Evolutionary conservation across 2,888 invertebrate genomes (phyloP).

Genomic region (Odontocerum albicorne): DNA sequence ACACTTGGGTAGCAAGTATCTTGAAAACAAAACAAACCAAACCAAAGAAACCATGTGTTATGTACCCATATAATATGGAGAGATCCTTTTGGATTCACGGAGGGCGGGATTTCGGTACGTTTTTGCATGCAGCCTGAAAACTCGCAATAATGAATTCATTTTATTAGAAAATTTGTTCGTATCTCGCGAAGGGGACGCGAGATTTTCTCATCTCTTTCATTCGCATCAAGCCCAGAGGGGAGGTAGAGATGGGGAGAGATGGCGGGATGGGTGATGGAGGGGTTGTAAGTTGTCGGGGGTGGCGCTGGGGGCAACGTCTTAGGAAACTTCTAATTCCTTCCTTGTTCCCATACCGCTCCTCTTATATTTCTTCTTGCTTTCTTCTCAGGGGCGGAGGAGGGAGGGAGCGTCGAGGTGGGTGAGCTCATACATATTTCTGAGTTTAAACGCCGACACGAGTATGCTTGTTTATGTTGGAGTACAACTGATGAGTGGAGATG

Average conservation of each 20-base stretch:
- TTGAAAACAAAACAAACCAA: too few species aligned
- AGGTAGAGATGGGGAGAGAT: constrained; percentile 41
- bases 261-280: constrained; percentile 36
- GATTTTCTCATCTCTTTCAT: constrained; percentile 20
- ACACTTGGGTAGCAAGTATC: too few species aligned
- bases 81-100: too few species aligned
- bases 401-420: constrained; percentile 21
- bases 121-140: constrained; percentile 28
- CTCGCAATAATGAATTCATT: constrained; percentile 36
- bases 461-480: constrained; percentile 36
- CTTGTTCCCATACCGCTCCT: constrained; percentile 29
- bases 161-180: constrained; percentile 35
- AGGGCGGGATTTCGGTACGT: too few species aligned
- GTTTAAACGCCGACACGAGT: constrained; percentile 36
- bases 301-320: constrained; percentile 48
- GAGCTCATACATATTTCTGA: constrained; percentile 36
- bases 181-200: constrained; percentile 29
- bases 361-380: constrained; percentile 25
- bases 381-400: constrained; percentile 10
- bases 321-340: constrained; percentile 42
- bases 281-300: constrained; percentile 41
- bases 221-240: constrained; percentile 37
- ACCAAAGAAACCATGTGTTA: too few species aligned
- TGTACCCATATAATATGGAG: too few species aligned
- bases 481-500: constrained; percentile 22